These are phyloP conservation scores for Triplophysa dalaica DNA, from an alignment of 2,113 vertebrate genomes.

Conservation along the genomic window DNA sequence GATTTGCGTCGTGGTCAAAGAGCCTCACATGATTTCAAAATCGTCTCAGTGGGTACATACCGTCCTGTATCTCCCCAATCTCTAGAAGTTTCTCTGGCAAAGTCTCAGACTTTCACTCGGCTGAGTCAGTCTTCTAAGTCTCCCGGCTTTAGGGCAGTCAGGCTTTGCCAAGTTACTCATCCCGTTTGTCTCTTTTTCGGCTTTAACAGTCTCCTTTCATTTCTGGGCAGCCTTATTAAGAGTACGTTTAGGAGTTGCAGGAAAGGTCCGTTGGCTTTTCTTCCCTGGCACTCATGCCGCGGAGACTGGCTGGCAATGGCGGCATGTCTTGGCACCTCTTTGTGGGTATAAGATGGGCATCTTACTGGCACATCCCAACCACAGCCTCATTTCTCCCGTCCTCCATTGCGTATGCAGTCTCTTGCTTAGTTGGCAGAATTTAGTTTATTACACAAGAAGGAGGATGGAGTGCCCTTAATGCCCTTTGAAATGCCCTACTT, in stretches of 20 bases:
- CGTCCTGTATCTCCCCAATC: background rate
- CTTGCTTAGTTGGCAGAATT: background rate
- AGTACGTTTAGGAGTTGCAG: constrained; percentile 32
- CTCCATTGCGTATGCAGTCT: constrained; percentile 1
- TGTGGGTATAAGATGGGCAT: constrained; percentile 54
- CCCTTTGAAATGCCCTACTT: background rate
- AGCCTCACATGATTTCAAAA: constrained; percentile 19
- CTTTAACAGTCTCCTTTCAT: constrained; percentile 53
- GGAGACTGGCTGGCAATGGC: constrained; percentile 48
- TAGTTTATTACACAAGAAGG: constrained; percentile 6
- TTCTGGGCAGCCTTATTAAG: constrained; percentile 47
- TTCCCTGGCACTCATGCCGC: constrained; percentile 11
- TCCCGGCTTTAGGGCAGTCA: background rate
- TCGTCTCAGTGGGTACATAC: background rate
- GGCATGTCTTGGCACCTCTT: constrained; percentile 53
- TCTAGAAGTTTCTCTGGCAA: constrained; percentile 7
- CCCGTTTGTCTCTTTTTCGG: constrained; percentile 45
- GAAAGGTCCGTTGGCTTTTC: background rate
- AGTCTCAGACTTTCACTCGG: background rate
- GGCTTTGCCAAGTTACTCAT: constrained; percentile 46
- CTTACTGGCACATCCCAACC: constrained; percentile 46
- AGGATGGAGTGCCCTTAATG: background rate
- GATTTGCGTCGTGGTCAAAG: background rate
- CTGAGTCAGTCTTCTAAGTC: background rate
- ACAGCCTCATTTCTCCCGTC: constrained; percentile 37